Conservation (phyloP, 2,888 invertebrate species). For the Oscheius sp. region DNA sequence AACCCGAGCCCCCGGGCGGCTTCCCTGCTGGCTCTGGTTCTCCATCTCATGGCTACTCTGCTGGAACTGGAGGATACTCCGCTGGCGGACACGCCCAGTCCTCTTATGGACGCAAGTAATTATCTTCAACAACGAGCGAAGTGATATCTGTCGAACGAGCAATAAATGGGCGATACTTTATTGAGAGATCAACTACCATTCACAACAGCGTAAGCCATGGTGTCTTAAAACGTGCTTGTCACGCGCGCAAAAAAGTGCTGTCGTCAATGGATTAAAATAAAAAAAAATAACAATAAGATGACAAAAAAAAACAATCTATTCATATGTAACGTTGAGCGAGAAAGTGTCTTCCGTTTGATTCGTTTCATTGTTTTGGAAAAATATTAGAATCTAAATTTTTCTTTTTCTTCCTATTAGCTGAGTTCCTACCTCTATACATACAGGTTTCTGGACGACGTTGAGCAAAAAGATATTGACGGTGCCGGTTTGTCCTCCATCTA, state of each 20-base stretch:
- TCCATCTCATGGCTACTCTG: conserved; percentile 53
- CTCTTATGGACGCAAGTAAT: conserved; percentile 51
- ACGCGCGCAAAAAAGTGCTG: too few species aligned
- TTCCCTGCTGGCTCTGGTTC: conserved; percentile 46
- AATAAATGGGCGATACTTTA: conserved; percentile 25
- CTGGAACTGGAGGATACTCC: conserved; percentile 59
- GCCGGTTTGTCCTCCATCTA: conserved; percentile 31
- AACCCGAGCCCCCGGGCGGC: conserved; percentile 41
- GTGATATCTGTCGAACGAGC: conserved; percentile 27
- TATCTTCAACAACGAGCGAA: conserved; percentile 13
- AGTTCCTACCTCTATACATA: conserved; percentile 35
- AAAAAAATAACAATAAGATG: background rate
- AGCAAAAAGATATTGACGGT: conserved; percentile 35
- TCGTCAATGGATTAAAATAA: background rate
- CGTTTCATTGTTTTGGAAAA: conserved; percentile 41
- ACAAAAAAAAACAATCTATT: background rate
- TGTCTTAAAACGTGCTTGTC: too few species aligned
- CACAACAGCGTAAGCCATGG: too few species aligned
- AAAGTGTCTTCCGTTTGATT: conserved; percentile 45
- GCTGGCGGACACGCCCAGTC: conserved; percentile 55
- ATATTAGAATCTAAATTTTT: conserved; percentile 37
- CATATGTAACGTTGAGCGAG: conserved; percentile 34
- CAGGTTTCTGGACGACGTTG: conserved; percentile 38
- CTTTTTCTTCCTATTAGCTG: background rate
- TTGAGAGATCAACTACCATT: too few species aligned